A percentile compares a stretch with the other conserved stretches of the same genome.
phyloP scores from a whole-genome alignment of 2,113 vertebrate species.

The Myotis yumanensis region DNA sequence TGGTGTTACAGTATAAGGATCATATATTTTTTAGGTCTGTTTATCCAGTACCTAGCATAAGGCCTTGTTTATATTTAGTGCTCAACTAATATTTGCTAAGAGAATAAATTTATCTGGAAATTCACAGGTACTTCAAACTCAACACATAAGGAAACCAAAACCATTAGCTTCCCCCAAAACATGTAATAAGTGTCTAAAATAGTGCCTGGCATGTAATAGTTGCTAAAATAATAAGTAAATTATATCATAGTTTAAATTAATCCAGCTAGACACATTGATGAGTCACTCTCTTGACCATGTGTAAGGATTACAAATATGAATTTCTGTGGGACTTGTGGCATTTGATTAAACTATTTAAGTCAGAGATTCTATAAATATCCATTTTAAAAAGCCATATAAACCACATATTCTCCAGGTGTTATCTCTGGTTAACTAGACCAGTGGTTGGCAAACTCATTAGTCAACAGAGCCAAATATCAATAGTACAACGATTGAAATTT shows the following conservation, averaged over 20 bases:
- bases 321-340: neutral
- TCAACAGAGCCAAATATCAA: no score
- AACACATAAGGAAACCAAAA: neutral
- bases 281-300: neutral
- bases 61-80: neutral
- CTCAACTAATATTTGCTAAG: neutral
- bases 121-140: neutral
- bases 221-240: slow-evolving; percentile 16
- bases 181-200: neutral
- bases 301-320: neutral
- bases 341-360: neutral
- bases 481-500: no score
- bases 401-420: neutral
- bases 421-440: neutral
- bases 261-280: neutral
- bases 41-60: neutral
- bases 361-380: neutral
- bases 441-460: no score
- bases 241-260: neutral
- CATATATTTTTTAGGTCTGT: neutral
- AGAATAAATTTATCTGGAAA: slow-evolving; percentile 28
- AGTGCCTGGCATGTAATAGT: neutral
- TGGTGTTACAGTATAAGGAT: neutral
- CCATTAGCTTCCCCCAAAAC: neutral
- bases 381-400: slow-evolving; percentile 10